Conservation (phyloP, 2,113 vertebrate species). For the Terrapene triunguis region DNA sequence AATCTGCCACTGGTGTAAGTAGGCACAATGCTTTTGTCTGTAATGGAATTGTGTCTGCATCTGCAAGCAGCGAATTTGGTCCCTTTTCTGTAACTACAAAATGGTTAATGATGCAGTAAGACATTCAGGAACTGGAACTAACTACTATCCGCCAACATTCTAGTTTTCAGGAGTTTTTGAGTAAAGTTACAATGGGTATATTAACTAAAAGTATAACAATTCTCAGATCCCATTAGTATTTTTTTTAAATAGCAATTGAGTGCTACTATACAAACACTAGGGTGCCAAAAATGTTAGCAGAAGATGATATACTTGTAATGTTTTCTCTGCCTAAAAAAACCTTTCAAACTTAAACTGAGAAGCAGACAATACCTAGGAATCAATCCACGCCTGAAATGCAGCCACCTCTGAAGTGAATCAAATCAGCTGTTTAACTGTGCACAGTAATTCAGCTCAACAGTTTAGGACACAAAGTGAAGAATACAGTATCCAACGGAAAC, state of each 20-base stretch:
- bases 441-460: rapidly evolving
- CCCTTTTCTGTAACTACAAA: background rate
- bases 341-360: background rate
- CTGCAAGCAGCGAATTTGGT: background rate
- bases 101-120: background rate
- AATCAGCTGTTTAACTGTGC: background rate
- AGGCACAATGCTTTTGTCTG: rapidly evolving
- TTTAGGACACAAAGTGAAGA: background rate
- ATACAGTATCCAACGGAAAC: rapidly evolving
- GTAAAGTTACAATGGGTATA: background rate
- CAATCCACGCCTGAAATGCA: background rate
- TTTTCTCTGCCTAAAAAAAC: conserved; percentile 38
- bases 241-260: background rate
- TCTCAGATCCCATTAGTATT: background rate
- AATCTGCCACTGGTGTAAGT: rapidly evolving
- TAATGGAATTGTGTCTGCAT: rapidly evolving
- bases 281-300: conserved; percentile 32
- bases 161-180: conserved; percentile 14
- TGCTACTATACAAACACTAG: background rate
- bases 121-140: background rate
- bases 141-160: background rate
- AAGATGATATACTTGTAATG: conserved; percentile 27
- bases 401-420: background rate
- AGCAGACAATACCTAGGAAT: conserved; percentile 44
- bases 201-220: background rate